These are phyloP conservation scores for Rhyzopertha dominica DNA, from an alignment of 1,140 invertebrate genomes.

Conservation along the genomic window DNA sequence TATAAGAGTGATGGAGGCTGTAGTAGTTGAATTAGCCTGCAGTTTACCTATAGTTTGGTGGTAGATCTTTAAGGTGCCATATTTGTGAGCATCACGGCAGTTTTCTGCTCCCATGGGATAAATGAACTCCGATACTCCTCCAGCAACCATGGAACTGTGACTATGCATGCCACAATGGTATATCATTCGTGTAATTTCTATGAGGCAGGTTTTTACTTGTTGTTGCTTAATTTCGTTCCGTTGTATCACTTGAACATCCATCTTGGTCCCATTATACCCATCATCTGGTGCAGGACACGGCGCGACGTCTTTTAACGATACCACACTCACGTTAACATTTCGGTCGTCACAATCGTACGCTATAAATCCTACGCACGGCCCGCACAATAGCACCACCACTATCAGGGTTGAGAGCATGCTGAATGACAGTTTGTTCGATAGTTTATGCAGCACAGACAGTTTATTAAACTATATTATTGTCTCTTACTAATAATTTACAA, in stretches of 20 bases:
- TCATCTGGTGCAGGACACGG: conserved; percentile 5
- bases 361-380: too few relatives aligned
- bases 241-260: not conserved
- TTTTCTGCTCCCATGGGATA: conserved; percentile 3
- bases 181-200: conserved; percentile 16
- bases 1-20: conserved; percentile 4
- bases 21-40: conserved; percentile 4
- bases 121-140: conserved; percentile 5
- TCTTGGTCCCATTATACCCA: not conserved
- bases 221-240: conserved; percentile 1
- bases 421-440: too few relatives aligned
- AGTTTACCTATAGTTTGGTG: conserved; percentile 4
- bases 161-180: conserved; percentile 19
- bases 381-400: too few relatives aligned
- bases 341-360: too few relatives aligned
- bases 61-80: conserved; percentile 8
- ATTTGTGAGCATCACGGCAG: conserved; percentile 5
- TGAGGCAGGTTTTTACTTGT: conserved; percentile 14
- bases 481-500: too few relatives aligned
- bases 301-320: conserved; percentile 7
- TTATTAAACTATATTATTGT: too few relatives aligned
- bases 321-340: too few relatives aligned
- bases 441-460: too few relatives aligned
- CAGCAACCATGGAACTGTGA: conserved; percentile 8
- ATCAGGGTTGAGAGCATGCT: too few relatives aligned